Base-by-base conservation (phyloP, 2,797 vertebrate species). In the Sciurus carolinensis region DNA sequence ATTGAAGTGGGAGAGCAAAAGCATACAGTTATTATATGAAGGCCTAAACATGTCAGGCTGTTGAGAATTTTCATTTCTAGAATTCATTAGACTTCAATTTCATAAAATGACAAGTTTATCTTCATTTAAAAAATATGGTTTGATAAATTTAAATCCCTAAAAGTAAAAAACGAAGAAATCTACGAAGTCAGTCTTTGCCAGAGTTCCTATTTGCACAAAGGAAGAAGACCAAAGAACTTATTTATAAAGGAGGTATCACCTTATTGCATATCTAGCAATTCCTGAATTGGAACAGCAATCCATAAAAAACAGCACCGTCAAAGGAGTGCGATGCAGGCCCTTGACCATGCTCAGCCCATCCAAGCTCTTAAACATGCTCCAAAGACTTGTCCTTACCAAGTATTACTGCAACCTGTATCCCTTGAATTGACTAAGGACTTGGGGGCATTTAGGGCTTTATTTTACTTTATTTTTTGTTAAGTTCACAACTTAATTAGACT, bases 111-210 rank as follows among this genome's bases (percentile, higher is more conserved):
- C 36, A 92, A 66, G 24, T 0, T 7, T 81, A 30, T 7, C 72
- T 90, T 42, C 54, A 96, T 82, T 86, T 54, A 84, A 50, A 91
- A 94, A 20, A 62, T 62, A 62, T 7, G 20, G 54, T 81, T 91
- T 72, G 36, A 54, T 62, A 44, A 57, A 84, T n/a, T 91, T 66
- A 75, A 94, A 57, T 90, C 76, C 39, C 59, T 66, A 62, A n/a
- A 76, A 62, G 33, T 73, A 87, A 79, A 82, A 73, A 42, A 0
- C 8, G 13, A 87, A 82, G 26, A n/a, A 67, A 95, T n/a, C 20
- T 36, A n/a, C 20, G 17, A 3, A 5, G 24, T 54, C 1, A 9
- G 20, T 33, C 54, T 85, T 69, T 86, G 85, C 47, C 5, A 94
- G 52, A 86, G 33, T 30, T 81, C 44, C 66, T 6, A n/a, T 0